Evolutionary conservation across 2,113 vertebrate species (phyloP).

Genomic region (Anolis carolinensis): DNA sequence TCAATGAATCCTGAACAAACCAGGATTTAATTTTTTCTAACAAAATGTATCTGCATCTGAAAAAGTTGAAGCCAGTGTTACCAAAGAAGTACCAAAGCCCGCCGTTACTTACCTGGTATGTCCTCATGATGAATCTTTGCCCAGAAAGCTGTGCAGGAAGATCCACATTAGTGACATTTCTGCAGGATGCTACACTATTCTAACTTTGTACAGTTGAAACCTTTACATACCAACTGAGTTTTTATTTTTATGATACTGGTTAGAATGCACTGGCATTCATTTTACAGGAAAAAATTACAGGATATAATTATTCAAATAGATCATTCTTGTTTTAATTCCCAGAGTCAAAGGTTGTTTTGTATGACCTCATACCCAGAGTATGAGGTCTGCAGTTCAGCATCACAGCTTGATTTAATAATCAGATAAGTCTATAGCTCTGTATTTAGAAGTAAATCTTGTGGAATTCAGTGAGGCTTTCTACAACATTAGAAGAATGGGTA

Average conservation of each 20-base stretch:
- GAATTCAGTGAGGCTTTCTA: background rate
- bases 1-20: background rate
- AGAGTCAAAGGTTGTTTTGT: too few relatives aligned
- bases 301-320: background rate
- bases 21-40: background rate
- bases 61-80: background rate
- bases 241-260: background rate
- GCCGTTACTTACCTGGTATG: background rate
- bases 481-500: background rate
- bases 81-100: background rate
- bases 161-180: background rate
- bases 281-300: too few relatives aligned
- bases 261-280: background rate
- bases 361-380: too few relatives aligned
- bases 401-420: too few relatives aligned
- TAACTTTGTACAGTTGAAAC: background rate
- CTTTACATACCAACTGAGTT: background rate
- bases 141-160: background rate
- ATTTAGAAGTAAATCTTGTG: background rate
- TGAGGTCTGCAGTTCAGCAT: too few relatives aligned
- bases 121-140: background rate
- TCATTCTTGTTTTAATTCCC: background rate
- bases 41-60: background rate
- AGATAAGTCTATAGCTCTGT: background rate
- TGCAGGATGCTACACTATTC: background rate